Base-by-base conservation (phyloP, 2,888 invertebrate species). In the Cheilosia soror region DNA sequence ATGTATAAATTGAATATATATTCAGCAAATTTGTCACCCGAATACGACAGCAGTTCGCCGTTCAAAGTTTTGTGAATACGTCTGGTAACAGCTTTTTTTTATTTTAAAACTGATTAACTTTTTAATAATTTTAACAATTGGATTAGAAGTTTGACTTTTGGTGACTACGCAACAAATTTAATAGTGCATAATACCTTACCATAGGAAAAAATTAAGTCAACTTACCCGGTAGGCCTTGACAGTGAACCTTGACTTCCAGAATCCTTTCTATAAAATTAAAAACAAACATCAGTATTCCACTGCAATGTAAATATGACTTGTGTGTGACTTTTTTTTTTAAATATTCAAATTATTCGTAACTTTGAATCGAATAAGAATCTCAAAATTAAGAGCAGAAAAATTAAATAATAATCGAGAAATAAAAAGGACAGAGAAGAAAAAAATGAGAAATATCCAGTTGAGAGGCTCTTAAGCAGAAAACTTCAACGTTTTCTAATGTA, bases 201-300 rank as follows among this genome's bases (percentile, higher is more conserved):
- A 44, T 9, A 31, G 20, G 25, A 44, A 51, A 60, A 33, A 0
- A 9, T 51, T 4, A 13, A 49, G 5, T 11, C 11, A 57, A 60
- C 81, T 81, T 51, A 81, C 81, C 33, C 76, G 15, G 57, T 33
- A 27, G 57, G 49, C 15, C 60, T 65, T 33, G 71, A 57, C n/a
- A 82, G 31, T 25, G 82, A 82, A 11, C 33, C 60, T 66, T 66
- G 71, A 62, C 82, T 82, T n/a, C 63, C 73, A 27, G 73, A 65
- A 42, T 80, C 73, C 42, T 73, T 80, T 53, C 75, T 79, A 69
- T n/a, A 76, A 75, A 75, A 33, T 57, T 20, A 49, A 79, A 60
- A 37, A 9, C 51, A 68, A 15, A 20, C 13, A 66, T 29, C 37
- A 65, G 13, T 42, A 25, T 29, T 37, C 11, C 37, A 37, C 37